Conservation (phyloP, 1,140 invertebrate species). For the Aporrectodea caliginosa region DNA sequence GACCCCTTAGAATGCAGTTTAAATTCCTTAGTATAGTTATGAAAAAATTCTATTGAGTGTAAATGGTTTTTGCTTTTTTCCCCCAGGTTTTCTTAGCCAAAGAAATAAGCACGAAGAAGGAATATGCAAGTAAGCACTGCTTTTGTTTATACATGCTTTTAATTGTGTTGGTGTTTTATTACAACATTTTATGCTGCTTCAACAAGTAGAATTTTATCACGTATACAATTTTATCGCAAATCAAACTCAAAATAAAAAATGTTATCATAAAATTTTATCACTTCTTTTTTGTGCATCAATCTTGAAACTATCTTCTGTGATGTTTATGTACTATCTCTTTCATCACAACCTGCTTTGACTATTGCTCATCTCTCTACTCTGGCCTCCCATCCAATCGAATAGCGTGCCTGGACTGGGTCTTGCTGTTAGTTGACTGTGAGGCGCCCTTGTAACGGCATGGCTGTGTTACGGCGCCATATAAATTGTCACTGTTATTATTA, state of each 20-base stretch:
- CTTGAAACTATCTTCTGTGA: not conserved
- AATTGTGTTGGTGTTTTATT: not conserved
- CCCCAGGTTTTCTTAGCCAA: conserved; percentile 82
- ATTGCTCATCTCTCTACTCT: no score
- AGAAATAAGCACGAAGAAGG: conserved; percentile 79
- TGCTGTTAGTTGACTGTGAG: no score
- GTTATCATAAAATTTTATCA: not conserved
- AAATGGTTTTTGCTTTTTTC: conserved; percentile 36
- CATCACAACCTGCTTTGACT: no score
- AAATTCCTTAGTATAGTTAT: not conserved
- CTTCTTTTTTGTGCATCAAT: not conserved
- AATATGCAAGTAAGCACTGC: conserved; percentile 83
- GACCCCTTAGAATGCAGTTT: not conserved
- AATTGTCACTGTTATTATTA: no score
- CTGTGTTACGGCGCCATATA: no score
- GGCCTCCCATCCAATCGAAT: no score
- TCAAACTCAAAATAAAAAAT: not conserved
- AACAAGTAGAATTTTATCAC: not conserved
- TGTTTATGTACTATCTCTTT: no score
- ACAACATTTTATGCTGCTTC: not conserved
- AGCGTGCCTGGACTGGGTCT: no score
- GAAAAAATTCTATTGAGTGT: not conserved
- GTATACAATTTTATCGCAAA: not conserved
- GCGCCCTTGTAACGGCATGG: no score
- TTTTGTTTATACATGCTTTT: not conserved